phyloP scores from a whole-genome alignment of 2,888 invertebrate genomes.

The Amblyteles armatorius region DNA sequence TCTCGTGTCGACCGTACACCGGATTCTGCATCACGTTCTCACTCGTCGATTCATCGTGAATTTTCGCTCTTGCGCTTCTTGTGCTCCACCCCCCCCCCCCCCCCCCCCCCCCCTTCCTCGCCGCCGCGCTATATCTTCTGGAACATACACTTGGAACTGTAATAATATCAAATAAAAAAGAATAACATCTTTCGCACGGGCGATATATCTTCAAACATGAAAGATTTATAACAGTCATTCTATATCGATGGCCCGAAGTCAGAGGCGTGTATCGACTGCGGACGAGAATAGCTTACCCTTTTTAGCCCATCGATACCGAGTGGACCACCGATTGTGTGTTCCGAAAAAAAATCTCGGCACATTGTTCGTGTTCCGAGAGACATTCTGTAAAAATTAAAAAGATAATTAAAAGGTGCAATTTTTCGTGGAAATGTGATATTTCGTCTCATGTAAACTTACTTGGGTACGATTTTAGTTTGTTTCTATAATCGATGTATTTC shows the following conservation, averaged over 20 bases:
- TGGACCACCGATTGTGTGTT: not conserved
- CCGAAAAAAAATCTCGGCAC: not conserved
- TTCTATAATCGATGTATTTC: not conserved
- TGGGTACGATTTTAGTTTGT: not conserved
- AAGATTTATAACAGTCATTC: not conserved
- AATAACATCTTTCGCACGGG: not conserved
- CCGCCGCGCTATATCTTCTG: conserved; percentile 27
- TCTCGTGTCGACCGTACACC: conserved; percentile 42
- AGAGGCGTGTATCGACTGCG: not conserved
- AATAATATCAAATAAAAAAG: conserved; percentile 53
- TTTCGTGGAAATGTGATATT: no score
- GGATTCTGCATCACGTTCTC: conserved; percentile 29
- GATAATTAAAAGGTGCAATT: not conserved
- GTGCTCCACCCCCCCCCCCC: not conserved
- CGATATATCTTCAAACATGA: conserved; percentile 1
- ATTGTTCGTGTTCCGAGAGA: not conserved
- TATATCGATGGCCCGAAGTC: not conserved
- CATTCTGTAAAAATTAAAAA: not conserved
- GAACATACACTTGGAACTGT: conserved; percentile 31
- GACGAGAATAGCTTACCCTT: not conserved
- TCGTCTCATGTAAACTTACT: not conserved
- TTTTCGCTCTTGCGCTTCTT: conserved; percentile 52
- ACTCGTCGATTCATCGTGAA: conserved; percentile 55
- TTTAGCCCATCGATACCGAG: not conserved
- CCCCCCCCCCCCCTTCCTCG: no score